These are phyloP conservation scores for Melanogrammus aeglefinus DNA, from an alignment of 2,797 vertebrate genomes.

Conservation along the genomic window DNA sequence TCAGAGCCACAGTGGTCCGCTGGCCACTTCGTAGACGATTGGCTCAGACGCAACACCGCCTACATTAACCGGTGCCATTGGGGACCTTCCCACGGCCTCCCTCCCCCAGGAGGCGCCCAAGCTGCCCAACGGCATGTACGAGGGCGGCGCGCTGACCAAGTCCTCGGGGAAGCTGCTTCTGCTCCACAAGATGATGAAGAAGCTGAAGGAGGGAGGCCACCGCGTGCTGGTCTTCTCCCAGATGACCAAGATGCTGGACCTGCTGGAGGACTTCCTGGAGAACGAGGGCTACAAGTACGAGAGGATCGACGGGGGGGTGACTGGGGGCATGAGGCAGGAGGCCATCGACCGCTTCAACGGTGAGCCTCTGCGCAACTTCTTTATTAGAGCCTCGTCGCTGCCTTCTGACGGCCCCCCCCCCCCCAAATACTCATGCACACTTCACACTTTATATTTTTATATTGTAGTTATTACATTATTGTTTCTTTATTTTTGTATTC, in stretches of 20 bases:
- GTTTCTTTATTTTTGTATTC: too few species aligned
- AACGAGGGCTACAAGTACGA: constrained; percentile 98
- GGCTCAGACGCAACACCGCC: neutral
- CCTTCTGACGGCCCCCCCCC: too few species aligned
- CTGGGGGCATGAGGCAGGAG: constrained; percentile 95
- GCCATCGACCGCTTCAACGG: constrained; percentile 98
- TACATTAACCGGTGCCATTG: neutral
- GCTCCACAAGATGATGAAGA: constrained; percentile 95
- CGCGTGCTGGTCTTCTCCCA: constrained; percentile 98
- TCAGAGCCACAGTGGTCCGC: too few species aligned
- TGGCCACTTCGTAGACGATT: neutral
- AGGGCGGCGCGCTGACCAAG: constrained; percentile 90
- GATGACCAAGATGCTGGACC: constrained; percentile 99
- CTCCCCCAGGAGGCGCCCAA: constrained; percentile 89
- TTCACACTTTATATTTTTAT: neutral
- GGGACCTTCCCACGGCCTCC: neutral
- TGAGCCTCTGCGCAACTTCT: constrained; percentile 25
- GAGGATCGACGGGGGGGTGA: constrained; percentile 95
- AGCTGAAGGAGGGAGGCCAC: constrained; percentile 94
- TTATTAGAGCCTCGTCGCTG: too few species aligned
- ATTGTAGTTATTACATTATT: neutral
- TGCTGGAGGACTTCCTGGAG: constrained; percentile 95
- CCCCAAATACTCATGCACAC: too few species aligned
- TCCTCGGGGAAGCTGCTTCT: constrained; percentile 90
- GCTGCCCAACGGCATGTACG: constrained; percentile 99